These are phyloP conservation scores for Rhabdornis inornatus DNA, from an alignment of 2,113 vertebrate species.

Conservation along the genomic window DNA sequence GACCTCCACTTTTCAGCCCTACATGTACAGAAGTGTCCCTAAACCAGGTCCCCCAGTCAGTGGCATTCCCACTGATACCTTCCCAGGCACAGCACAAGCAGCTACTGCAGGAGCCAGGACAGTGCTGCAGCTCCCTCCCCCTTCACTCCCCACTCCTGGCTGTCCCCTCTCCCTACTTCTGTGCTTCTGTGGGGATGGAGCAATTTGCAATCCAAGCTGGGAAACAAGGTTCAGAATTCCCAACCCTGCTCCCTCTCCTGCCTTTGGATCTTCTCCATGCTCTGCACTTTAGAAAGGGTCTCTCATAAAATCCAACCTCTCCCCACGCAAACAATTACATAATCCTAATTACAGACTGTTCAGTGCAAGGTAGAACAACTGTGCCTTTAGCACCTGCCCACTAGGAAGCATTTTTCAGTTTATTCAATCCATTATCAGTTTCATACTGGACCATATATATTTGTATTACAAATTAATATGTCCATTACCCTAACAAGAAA, in stretches of 20 bases:
- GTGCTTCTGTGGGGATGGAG: neutral
- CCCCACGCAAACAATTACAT: neutral
- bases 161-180: neutral
- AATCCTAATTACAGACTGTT: neutral
- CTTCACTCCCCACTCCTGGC: neutral
- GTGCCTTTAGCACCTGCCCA: neutral
- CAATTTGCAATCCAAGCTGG: neutral
- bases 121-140: neutral
- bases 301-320: neutral
- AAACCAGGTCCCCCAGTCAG: rapidly evolving
- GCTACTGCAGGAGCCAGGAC: neutral
- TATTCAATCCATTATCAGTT: neutral
- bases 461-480: neutral
- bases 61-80: neutral
- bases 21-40: rapidly evolving
- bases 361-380: neutral
- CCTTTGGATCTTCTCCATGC: neutral
- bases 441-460: neutral
- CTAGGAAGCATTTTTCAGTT: neutral
- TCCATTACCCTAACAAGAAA: neutral
- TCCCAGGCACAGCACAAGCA: neutral
- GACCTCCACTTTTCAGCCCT: neutral
- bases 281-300: neutral
- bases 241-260: neutral
- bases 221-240: neutral